A percentile compares a stretch with the other conserved stretches of the same genome.
Conservation (phyloP, 2,113 vertebrate genomes). For the Pollachius pollachius region DNA sequence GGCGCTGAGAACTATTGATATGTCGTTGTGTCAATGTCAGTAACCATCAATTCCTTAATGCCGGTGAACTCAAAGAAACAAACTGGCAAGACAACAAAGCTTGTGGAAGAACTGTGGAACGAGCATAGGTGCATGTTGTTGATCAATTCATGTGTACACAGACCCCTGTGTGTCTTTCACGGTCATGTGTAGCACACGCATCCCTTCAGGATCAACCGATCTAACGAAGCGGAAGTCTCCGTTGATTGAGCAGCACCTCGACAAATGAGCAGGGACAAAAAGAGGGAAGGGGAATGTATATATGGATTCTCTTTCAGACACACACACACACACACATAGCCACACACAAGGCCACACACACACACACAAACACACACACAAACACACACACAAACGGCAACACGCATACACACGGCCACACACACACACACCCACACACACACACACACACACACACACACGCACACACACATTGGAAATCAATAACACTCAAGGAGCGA, state of each 20-base stretch:
- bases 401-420: conserved; percentile 14
- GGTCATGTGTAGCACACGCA: conserved; percentile 20
- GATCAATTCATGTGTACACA: conserved; percentile 26
- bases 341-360: conserved; percentile 26
- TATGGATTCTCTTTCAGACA: conserved; percentile 29
- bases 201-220: conserved; percentile 33
- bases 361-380: conserved; percentile 26
- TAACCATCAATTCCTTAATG: conserved; percentile 24
- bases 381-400: conserved; percentile 17
- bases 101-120: conserved; percentile 29
- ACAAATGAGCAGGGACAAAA: conserved; percentile 38
- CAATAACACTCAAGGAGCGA: conserved; percentile 48
- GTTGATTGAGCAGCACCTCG: conserved; percentile 43
- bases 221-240: conserved; percentile 44
- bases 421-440: conserved; percentile 27
- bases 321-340: conserved; percentile 10
- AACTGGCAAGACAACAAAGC: conserved; percentile 28
- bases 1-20: conserved; percentile 24
- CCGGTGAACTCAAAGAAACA: conserved; percentile 23
- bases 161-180: conserved; percentile 17
- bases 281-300: conserved; percentile 11
- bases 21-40: conserved; percentile 27
- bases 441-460: conserved; percentile 22
- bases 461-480: conserved; percentile 42
- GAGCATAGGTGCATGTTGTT: not conserved